Evolutionary conservation across 1,140 invertebrate genomes (phyloP).

Genomic region (Pseudachorutes palmiensis): DNA sequence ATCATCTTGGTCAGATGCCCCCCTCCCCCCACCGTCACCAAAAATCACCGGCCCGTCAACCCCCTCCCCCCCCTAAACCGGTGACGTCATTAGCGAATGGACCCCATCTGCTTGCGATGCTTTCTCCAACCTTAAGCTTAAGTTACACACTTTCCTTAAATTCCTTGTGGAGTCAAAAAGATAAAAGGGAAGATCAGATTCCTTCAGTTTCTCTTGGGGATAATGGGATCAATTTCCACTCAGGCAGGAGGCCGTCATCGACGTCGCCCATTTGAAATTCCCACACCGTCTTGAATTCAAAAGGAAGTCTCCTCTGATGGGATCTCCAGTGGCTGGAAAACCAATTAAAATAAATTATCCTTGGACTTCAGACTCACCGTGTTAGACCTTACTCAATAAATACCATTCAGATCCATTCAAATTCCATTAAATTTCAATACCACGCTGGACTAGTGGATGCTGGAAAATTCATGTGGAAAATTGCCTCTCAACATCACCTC

Average conservation of each 20-base stretch:
- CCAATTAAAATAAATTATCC: constrained; percentile 9
- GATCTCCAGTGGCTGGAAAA: not conserved
- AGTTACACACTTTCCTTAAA: not conserved
- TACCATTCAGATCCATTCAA: not conserved
- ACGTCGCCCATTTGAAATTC: not conserved
- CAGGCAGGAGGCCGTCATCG: not conserved
- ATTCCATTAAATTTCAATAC: not conserved
- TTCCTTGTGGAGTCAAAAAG: not conserved
- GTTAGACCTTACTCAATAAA: not conserved
- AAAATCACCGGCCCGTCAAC: too few relatives aligned
- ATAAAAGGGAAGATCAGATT: constrained; percentile 2
- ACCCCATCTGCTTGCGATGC: too few relatives aligned
- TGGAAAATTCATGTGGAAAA: too few relatives aligned
- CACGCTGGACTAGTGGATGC: not conserved
- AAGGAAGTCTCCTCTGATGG: not conserved
- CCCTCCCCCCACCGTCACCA: too few relatives aligned
- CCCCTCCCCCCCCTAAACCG: too few relatives aligned
- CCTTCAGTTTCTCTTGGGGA: not conserved
- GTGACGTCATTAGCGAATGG: too few relatives aligned
- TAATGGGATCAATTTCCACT: constrained; percentile 4
- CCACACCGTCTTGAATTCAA: not conserved
- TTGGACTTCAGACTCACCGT: not conserved
- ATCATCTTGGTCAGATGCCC: too few relatives aligned
- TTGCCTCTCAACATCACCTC: too few relatives aligned
- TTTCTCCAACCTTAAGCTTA: too few relatives aligned